Evolutionary conservation across 2,888 invertebrate genomes (phyloP).

Genomic region (Idaea aversata): DNA sequence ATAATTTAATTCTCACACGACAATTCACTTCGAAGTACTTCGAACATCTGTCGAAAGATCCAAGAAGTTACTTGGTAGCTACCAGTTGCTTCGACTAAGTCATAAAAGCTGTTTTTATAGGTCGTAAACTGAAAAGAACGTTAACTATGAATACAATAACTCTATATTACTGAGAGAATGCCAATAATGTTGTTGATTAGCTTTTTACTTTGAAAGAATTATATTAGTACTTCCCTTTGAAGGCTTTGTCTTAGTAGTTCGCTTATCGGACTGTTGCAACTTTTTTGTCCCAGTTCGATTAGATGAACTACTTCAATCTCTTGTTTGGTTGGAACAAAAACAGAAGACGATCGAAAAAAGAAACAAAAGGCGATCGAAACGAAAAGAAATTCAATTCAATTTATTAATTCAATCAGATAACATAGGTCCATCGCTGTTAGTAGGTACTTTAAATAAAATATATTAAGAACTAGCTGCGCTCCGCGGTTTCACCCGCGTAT

Average conservation of each 20-base stretch:
- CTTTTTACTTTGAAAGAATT: not conserved
- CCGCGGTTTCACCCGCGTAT: no score
- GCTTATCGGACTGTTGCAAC: no score
- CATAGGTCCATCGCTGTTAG: no score
- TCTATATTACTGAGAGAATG: not conserved
- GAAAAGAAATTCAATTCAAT: no score
- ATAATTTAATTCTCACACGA: conserved; percentile 1
- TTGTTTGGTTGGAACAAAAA: no score
- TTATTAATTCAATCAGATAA: no score
- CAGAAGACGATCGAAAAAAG: no score
- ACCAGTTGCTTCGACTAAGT: conserved; percentile 22
- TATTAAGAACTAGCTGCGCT: no score
- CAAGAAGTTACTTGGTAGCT: conserved; percentile 6
- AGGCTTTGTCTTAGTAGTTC: not conserved
- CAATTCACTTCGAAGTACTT: conserved; percentile 2
- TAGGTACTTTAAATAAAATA: no score
- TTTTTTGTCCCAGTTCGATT: no score
- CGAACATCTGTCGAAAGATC: conserved; percentile 4
- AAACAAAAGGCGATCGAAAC: no score
- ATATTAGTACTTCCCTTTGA: not conserved
- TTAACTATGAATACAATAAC: not conserved
- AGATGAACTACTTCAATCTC: no score
- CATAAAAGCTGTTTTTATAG: conserved; percentile 18
- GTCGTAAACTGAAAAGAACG: conserved; percentile 15
- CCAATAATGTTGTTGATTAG: not conserved